Evolutionary conservation across 2,113 vertebrate species (phyloP).

Genomic region (Lamprologus sp.): DNA sequence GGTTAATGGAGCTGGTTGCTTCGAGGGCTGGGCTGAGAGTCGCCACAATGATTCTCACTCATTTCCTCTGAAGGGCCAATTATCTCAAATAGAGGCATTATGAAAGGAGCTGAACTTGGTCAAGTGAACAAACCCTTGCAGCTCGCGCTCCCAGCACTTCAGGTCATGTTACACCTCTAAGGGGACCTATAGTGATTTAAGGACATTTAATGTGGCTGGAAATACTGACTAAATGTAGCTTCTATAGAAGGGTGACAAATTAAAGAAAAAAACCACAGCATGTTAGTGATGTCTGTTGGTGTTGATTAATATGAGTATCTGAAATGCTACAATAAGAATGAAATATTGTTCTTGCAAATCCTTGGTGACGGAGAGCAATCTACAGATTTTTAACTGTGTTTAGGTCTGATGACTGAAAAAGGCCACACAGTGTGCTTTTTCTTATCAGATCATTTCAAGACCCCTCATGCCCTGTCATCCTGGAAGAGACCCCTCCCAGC

Average conservation of each 20-base stretch:
- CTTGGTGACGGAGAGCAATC: not conserved
- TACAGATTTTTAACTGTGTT: not conserved
- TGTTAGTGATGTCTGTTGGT: not conserved
- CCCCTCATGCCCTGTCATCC: not conserved
- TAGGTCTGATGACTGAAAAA: not conserved
- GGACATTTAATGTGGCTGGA: not conserved
- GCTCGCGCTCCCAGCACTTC: not conserved
- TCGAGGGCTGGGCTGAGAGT: slow-evolving; percentile 44
- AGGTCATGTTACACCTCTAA: slow-evolving; percentile 14
- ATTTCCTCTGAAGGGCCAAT: slow-evolving; percentile 69
- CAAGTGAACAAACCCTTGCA: slow-evolving; percentile 43
- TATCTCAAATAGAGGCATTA: slow-evolving; percentile 64
- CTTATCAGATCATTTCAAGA: not conserved
- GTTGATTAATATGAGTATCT: not conserved
- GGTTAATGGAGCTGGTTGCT: slow-evolving; percentile 58
- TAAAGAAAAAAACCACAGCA: not conserved
- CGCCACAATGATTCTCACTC: slow-evolving; percentile 58
- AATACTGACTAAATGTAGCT: not conserved
- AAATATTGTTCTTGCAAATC: not conserved
- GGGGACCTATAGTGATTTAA: not conserved
- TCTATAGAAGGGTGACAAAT: not conserved
- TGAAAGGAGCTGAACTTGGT: slow-evolving; percentile 46
- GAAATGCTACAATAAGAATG: not conserved
- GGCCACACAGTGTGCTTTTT: not conserved
- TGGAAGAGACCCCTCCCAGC: not conserved